phyloP scores from a whole-genome alignment of 2,797 vertebrate genomes.

The Micrastur ruficollis region DNA sequence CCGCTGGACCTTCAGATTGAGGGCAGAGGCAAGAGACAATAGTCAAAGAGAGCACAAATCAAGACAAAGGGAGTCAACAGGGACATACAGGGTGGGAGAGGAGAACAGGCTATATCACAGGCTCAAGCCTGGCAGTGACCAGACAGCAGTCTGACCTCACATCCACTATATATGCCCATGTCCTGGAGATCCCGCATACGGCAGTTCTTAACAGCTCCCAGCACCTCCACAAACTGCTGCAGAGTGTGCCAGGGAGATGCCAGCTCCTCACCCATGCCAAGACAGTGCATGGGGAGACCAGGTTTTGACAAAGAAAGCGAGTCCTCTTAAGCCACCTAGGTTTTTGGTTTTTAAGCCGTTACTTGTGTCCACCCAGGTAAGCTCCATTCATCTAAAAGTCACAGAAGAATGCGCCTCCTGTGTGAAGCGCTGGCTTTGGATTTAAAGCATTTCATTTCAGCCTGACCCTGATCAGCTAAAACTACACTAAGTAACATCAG shows the following conservation, averaged over 20 bases:
- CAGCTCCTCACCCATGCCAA: neutral
- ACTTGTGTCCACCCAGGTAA: neutral
- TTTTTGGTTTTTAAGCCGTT: neutral
- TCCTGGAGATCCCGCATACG: neutral
- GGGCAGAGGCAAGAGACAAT: neutral
- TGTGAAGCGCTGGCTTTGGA: neutral
- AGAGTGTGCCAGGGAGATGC: neutral
- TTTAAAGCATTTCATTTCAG: neutral
- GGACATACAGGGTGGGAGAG: neutral
- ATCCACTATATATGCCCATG: no score
- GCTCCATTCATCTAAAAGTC: neutral
- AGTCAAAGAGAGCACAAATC: neutral
- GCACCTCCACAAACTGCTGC: neutral
- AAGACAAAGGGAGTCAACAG: neutral
- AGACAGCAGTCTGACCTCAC: neutral
- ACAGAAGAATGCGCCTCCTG: neutral
- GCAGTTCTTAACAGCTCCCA: neutral
- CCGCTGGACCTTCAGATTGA: neutral
- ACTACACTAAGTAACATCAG: neutral
- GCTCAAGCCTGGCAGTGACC: neutral
- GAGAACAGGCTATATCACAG: neutral
- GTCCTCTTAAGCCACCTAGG: neutral
- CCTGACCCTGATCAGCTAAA: neutral
- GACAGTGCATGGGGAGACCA: neutral
- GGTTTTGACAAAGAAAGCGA: neutral